Conservation (phyloP, 2,113 vertebrate species). For the Gracilinanus agilis region DNA sequence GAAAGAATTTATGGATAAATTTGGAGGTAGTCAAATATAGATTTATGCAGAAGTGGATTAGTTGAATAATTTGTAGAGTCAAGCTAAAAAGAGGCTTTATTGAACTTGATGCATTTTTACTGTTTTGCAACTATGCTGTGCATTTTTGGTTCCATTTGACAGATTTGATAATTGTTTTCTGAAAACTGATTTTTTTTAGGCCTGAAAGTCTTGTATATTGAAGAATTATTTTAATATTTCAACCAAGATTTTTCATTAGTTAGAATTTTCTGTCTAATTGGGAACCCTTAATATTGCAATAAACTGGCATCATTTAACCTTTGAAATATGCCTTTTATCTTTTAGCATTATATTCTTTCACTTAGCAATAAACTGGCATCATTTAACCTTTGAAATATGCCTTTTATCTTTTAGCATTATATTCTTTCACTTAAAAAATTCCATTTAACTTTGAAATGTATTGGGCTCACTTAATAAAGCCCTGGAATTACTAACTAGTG, state of each 20-base stretch:
- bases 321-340: not conserved
- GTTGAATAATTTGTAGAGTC: not conserved
- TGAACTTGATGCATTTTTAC: not conserved
- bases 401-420: not conserved
- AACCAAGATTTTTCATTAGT: not conserved
- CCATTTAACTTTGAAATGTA: slow-evolving; percentile 45
- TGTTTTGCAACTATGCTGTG: not conserved
- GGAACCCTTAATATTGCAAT: not conserved
- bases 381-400: not conserved
- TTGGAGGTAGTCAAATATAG: not conserved
- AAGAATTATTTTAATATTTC: not conserved
- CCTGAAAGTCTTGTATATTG: not conserved
- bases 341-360: too few relatives aligned
- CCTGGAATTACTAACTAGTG: not conserved
- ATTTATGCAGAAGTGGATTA: not conserved
- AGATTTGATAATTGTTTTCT: not conserved
- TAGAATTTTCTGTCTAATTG: not conserved
- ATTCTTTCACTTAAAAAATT: slow-evolving; percentile 24
- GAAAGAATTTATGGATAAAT: not conserved
- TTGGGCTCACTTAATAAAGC: not conserved
- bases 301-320: not conserved
- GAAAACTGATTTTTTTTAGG: not conserved
- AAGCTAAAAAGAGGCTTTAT: not conserved
- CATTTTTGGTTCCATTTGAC: not conserved
- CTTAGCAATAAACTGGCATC: not conserved